Evolutionary conservation across 2,888 invertebrate species (phyloP).

Genomic region (Octonoba sinensis): DNA sequence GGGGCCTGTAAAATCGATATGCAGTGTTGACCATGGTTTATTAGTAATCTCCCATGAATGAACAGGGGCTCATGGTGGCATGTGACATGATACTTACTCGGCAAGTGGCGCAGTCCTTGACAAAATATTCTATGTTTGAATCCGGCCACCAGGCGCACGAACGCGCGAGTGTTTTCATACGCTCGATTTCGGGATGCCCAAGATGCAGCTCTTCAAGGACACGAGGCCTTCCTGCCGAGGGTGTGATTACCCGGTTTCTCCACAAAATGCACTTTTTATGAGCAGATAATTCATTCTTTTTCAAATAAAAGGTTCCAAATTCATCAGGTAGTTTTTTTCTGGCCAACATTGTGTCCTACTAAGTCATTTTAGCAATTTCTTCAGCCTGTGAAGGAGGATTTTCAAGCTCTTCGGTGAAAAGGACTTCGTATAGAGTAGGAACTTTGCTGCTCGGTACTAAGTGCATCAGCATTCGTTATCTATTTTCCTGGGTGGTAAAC

Average conservation of each 20-base stretch:
- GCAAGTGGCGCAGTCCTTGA: no score
- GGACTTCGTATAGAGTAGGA: constrained; percentile 16
- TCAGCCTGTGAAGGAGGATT: no score
- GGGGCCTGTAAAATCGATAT: background rate
- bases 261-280: no score
- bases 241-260: no score
- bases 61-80: background rate
- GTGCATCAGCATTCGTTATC: constrained; percentile 25
- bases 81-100: background rate
- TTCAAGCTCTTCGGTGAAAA: no score
- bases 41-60: background rate
- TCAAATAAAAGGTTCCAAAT: constrained; percentile 12
- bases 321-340: constrained; percentile 5
- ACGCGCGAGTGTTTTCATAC: background rate
- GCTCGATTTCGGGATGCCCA: background rate
- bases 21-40: background rate
- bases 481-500: constrained; percentile 15
- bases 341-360: constrained; percentile 13
- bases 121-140: background rate
- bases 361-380: constrained; percentile 24
- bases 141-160: background rate
- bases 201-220: no score
- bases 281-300: constrained; percentile 12
- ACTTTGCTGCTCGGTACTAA: constrained; percentile 10
- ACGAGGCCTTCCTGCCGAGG: no score